phyloP scores from a whole-genome alignment of 92 coral and sea anemone genomes.

The Umimayanthus chanpuru region DNA sequence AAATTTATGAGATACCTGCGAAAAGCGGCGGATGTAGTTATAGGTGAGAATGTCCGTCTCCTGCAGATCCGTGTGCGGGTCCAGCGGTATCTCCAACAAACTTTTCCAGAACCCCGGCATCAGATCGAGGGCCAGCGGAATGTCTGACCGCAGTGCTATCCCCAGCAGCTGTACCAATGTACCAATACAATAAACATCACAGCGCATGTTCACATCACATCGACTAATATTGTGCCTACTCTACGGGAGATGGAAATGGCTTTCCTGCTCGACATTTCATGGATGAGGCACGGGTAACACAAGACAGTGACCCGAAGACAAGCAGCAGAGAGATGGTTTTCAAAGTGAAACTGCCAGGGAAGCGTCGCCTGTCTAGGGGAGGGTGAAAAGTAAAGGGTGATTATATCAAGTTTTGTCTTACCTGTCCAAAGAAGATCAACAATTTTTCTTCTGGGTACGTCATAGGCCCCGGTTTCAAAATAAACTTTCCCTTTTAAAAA shows the following conservation, averaged over 20 bases:
- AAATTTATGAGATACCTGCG: slow-evolving; percentile 65
- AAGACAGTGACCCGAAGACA: too few relatives aligned
- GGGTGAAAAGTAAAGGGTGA: background rate
- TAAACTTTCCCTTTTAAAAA: slow-evolving; percentile 79
- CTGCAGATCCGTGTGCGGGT: slow-evolving; percentile 72
- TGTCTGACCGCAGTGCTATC: slow-evolving; percentile 92
- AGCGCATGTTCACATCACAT: background rate
- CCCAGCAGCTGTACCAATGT: slow-evolving; percentile 80
- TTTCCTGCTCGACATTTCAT: background rate
- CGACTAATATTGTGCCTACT: background rate
- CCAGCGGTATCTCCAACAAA: slow-evolving; percentile 82
- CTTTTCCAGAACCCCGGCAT: slow-evolving; percentile 97
- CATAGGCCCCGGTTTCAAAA: slow-evolving; percentile 91
- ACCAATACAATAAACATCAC: slow-evolving; percentile 1
- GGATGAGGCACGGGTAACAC: too few relatives aligned
- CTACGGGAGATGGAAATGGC: too few relatives aligned
- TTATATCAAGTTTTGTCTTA: slow-evolving; percentile 15
- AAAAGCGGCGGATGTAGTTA: slow-evolving; percentile 88
- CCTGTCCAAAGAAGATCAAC: slow-evolving; percentile 96
- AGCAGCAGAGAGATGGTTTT: too few relatives aligned
- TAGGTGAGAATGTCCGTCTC: slow-evolving; percentile 94
- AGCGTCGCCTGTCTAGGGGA: background rate
- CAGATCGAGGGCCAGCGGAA: slow-evolving; percentile 95
- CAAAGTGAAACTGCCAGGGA: background rate
- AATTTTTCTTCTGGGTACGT: slow-evolving; percentile 80